Percentiles rank a stretch among this genome's conserved stretches.
Evolutionary conservation across 2,113 vertebrate genomes (phyloP).

Genomic region (Platysteira castanea): DNA sequence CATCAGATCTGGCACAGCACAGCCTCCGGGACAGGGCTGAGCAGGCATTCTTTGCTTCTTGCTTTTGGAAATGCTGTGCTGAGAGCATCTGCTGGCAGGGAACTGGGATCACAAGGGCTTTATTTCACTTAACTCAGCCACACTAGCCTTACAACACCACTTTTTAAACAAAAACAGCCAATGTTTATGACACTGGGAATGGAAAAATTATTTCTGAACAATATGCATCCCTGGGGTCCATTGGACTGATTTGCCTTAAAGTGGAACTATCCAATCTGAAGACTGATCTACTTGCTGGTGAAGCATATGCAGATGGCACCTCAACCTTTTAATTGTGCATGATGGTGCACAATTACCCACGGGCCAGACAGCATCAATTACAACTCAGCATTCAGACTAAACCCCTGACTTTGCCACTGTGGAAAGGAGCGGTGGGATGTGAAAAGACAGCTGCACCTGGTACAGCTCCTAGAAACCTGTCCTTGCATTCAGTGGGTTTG

Average conservation of each 20-base stretch:
- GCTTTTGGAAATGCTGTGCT: background rate
- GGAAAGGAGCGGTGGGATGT: background rate
- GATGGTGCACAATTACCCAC: background rate
- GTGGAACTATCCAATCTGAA: background rate
- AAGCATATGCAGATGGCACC: background rate
- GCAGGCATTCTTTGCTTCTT: background rate
- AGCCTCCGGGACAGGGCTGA: background rate
- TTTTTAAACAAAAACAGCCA: background rate
- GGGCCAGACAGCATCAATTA: background rate
- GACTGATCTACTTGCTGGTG: background rate
- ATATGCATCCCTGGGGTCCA: background rate
- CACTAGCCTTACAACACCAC: background rate
- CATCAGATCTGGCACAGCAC: background rate
- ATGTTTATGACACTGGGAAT: background rate
- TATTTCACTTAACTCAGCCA: background rate
- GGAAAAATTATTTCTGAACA: background rate
- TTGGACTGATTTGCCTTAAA: background rate
- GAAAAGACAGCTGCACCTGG: background rate
- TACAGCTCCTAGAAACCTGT: background rate
- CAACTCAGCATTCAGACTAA: background rate
- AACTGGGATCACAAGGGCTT: background rate
- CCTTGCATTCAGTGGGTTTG: background rate
- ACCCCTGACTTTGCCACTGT: background rate
- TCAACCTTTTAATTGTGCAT: background rate
- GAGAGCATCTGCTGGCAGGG: background rate